Conservation (phyloP, 1,140 invertebrate genomes). For the Orius insidiosus region DNA sequence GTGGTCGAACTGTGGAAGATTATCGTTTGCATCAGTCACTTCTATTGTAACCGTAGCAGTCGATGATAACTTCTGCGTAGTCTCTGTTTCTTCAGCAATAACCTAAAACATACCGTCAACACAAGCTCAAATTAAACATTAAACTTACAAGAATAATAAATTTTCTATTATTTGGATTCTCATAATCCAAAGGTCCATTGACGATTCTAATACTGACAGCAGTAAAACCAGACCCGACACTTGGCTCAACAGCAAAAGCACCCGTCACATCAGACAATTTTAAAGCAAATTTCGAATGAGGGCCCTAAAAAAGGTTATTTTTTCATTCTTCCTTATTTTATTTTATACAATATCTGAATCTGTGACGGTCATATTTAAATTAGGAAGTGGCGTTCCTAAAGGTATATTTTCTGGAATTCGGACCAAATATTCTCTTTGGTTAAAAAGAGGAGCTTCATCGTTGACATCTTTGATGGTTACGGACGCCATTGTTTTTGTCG, state of each 20-base stretch:
- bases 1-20: conserved; percentile 60
- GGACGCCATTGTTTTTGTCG: conserved; percentile 48
- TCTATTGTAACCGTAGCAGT: conserved; percentile 72
- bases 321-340: background rate
- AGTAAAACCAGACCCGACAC: conserved; percentile 56
- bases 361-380: conserved; percentile 67
- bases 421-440: conserved; percentile 60
- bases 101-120: conserved; percentile 32
- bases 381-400: conserved; percentile 59
- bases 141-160: conserved; percentile 62
- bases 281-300: conserved; percentile 62
- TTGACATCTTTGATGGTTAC: conserved; percentile 84
- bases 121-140: background rate
- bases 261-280: conserved; percentile 59
- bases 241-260: conserved; percentile 68
- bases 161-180: conserved; percentile 84
- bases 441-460: conserved; percentile 76
- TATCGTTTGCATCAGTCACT: conserved; percentile 79
- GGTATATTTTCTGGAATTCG: conserved; percentile 66
- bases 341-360: conserved; percentile 65
- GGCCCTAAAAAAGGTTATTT: conserved; percentile 44
- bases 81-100: conserved; percentile 65
- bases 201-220: conserved; percentile 63
- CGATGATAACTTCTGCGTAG: conserved; percentile 54
- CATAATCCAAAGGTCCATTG: conserved; percentile 62